Evolutionary conservation across 2,888 invertebrate species (phyloP).

Genomic region (Drosophila maculinotata): DNA sequence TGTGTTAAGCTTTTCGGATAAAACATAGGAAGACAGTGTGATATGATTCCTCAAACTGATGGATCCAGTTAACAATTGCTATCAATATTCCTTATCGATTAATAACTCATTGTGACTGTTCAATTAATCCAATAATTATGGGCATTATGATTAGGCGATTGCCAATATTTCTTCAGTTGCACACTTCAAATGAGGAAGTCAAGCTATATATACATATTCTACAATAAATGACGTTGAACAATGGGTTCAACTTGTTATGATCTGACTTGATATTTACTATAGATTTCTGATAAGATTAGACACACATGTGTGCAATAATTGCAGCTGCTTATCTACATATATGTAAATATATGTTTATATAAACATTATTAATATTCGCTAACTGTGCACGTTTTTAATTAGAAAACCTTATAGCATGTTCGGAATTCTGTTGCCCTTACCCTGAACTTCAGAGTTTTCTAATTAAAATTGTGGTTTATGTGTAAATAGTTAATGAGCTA

Average conservation of each 20-base stretch:
- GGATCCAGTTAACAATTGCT: slow-evolving; percentile 16
- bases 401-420: slow-evolving; percentile 6
- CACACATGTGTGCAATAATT: slow-evolving; percentile 8
- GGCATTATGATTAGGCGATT: slow-evolving; percentile 10
- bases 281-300: slow-evolving; percentile 45
- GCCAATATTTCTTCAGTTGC: background rate
- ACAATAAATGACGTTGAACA: slow-evolving; percentile 3
- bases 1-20: slow-evolving; percentile 9
- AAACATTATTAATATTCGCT: background rate
- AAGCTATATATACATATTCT: slow-evolving; percentile 9
- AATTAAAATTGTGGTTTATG: slow-evolving; percentile 17
- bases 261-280: slow-evolving; percentile 24
- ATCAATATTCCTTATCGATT: slow-evolving; percentile 48
- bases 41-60: slow-evolving; percentile 22
- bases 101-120: slow-evolving; percentile 15
- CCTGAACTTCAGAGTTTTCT: slow-evolving; percentile 42
- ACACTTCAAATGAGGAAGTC: slow-evolving; percentile 12
- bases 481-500: background rate
- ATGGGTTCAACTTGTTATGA: background rate
- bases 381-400: slow-evolving; percentile 44
- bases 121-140: slow-evolving; percentile 26
- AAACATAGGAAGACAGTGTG: slow-evolving; percentile 7
- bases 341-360: slow-evolving; percentile 18
- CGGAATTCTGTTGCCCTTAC: slow-evolving; percentile 6
- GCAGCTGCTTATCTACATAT: slow-evolving; percentile 31